Percentiles rank a stretch among this genome's conserved stretches.
Evolutionary conservation across 2,113 vertebrate genomes (phyloP).

Genomic region (Cheirogaleus medius): DNA sequence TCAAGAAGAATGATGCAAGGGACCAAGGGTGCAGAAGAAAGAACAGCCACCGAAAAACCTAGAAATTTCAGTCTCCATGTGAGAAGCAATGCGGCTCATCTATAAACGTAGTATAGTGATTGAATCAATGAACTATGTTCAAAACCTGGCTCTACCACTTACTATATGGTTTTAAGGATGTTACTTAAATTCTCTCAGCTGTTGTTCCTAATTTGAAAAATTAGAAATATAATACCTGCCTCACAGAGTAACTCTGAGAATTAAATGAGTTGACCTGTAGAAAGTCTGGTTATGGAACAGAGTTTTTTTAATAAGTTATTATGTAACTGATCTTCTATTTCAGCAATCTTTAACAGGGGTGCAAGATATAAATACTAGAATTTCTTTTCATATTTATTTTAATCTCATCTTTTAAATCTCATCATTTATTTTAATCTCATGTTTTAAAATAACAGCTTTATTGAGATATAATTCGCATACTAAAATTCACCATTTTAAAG

Average conservation of each 20-base stretch:
- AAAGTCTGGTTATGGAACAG: background rate
- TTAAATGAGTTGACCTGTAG: background rate
- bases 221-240: background rate
- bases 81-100: background rate
- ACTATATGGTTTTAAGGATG: background rate
- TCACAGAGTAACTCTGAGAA: background rate
- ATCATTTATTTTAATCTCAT: background rate
- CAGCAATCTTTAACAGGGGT: background rate
- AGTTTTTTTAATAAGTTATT: background rate
- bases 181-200: background rate
- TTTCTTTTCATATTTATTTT: background rate
- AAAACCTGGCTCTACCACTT: background rate
- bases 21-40: background rate
- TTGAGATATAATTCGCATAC: background rate
- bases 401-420: background rate
- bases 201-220: background rate
- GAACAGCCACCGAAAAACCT: background rate
- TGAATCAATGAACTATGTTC: background rate
- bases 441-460: background rate
- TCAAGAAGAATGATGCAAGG: background rate
- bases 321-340: background rate
- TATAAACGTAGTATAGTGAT: background rate
- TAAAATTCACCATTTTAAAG: background rate
- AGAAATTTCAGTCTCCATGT: background rate
- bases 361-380: background rate